Percentiles rank a stretch among this genome's conserved stretches.
Evolutionary conservation across 2,797 vertebrate genomes (phyloP).

Genomic region (Mus caroli): DNA sequence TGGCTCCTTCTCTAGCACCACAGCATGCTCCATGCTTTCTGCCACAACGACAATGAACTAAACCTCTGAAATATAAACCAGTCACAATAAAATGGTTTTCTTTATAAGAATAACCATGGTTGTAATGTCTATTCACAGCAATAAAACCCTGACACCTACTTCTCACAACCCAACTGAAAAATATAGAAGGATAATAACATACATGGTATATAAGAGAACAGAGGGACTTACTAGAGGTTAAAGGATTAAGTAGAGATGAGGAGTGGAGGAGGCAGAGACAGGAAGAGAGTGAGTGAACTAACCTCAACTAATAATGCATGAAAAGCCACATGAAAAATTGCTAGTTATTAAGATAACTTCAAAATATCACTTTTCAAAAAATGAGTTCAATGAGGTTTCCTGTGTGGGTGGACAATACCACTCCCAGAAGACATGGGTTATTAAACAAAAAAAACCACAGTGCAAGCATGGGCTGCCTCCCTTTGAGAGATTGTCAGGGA

Average conservation of each 20-base stretch:
- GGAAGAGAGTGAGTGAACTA: neutral
- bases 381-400: neutral
- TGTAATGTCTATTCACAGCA: neutral
- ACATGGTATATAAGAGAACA: neutral
- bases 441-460: neutral
- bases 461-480: neutral
- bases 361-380: neutral
- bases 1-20: neutral
- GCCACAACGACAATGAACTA: neutral
- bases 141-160: neutral
- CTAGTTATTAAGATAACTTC: neutral
- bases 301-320: neutral
- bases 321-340: neutral
- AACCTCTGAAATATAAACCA: neutral
- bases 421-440: neutral
- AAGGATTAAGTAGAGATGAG: neutral
- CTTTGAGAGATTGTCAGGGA: neutral
- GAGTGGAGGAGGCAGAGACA: neutral
- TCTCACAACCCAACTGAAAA: neutral
- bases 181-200: neutral
- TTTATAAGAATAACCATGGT: neutral
- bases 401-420: neutral
- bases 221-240: neutral
- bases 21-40: neutral
- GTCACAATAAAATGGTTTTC: neutral